Base-by-base conservation (phyloP, 2,888 invertebrate genomes). In the Stictocephala bisonia region DNA sequence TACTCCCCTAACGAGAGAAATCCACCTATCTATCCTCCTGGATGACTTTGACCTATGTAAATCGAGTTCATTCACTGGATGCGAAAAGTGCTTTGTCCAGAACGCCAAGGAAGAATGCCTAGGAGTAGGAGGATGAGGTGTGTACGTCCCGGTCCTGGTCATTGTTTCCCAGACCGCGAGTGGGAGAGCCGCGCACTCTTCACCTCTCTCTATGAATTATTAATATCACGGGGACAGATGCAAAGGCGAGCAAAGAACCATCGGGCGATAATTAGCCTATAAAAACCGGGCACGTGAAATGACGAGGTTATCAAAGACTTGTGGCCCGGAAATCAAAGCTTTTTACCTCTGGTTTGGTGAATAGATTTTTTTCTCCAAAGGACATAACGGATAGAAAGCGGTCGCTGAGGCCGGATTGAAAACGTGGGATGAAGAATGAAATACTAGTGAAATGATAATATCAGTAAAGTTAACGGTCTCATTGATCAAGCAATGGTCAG, bases 1-100 rank as follows among this genome's bases (percentile, higher is more conserved):
- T n/a, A n/a, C n/a, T n/a, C n/a, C n/a, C n/a, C n/a, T n/a, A n/a
- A n/a, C n/a, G n/a, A n/a, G n/a, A n/a, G n/a, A n/a, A n/a, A n/a
- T n/a, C n/a, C n/a, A n/a, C n/a, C n/a, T n/a, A n/a, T n/a, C n/a
- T n/a, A n/a, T n/a, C n/a, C n/a, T n/a, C n/a, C n/a, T n/a, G n/a
- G 60, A 60, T 60, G 60, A 60, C 60, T 31, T 22, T 60, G 40
- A 60, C 35, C n/a, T 60, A 60, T 60, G 60, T 35, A 60, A 60
- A 60, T 60, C 40, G 60, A 6, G 60, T 31, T 35, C 60, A 60
- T 60, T 60, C 18, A 40, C 2, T 11, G 3, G 31, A 35, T 40
- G 60, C 22, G 7, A 35, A 27, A 40, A 35, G 31, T 13, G 35
- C 60, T 60, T 60, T 60, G 60, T 60, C 60, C 35, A 20, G 22